These are phyloP conservation scores for Bibio marci DNA, from an alignment of 2,888 invertebrate genomes.

Conservation along the genomic window DNA sequence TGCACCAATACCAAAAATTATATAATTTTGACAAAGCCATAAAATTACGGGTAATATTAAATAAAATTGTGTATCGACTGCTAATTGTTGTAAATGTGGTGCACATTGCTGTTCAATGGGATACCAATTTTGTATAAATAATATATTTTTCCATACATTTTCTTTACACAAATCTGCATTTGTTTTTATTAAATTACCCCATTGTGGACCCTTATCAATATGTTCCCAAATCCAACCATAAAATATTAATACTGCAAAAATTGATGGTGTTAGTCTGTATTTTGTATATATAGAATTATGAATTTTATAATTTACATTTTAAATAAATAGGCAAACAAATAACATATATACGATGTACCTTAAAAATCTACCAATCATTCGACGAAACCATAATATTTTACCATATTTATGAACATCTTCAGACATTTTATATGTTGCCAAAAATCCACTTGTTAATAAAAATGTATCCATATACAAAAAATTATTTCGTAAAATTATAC, in stretches of 20 bases:
- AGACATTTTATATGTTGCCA: conserved; percentile 43
- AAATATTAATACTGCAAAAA: conserved; percentile 38
- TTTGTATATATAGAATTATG: background rate
- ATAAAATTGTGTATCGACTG: conserved; percentile 50
- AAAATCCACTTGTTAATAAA: conserved; percentile 45
- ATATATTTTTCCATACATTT: conserved; percentile 42
- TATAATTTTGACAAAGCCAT: conserved; percentile 39
- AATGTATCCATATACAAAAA: conserved; percentile 51
- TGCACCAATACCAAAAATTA: conserved; percentile 34
- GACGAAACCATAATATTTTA: conserved; percentile 37
- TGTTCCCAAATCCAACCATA: conserved; percentile 44
- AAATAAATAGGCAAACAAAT: background rate
- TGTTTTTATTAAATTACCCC: conserved; percentile 37
- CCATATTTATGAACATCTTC: conserved; percentile 34
- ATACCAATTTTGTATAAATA: conserved; percentile 45
- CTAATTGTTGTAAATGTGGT: conserved; percentile 52
- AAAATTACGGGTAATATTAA: conserved; percentile 39
- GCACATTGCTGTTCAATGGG: conserved; percentile 49
- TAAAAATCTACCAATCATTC: conserved; percentile 39
- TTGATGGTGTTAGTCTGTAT: conserved; percentile 38
- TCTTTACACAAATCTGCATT: conserved; percentile 41
- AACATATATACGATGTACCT: conserved; percentile 28
- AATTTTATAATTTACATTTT: background rate
- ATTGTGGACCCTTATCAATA: conserved; percentile 39
- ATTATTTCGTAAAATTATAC: conserved; percentile 42